A percentile compares a stretch with the other conserved stretches of the same genome.
Conservation (phyloP, 1,140 invertebrate species). For the Philotrypesis tridentata region DNA sequence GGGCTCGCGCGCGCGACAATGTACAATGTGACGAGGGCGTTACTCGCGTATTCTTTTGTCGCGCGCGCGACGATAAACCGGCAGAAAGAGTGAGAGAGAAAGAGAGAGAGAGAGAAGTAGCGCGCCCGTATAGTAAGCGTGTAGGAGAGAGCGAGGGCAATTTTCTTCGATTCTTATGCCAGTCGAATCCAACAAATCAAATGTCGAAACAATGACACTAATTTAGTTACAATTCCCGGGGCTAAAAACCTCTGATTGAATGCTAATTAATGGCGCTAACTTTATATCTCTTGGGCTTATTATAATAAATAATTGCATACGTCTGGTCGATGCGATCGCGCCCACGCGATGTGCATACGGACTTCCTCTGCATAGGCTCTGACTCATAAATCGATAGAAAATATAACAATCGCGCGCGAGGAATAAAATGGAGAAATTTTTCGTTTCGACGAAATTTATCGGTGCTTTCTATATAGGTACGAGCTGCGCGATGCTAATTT, state of each 20-base stretch:
- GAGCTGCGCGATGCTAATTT: no score
- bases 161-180: background rate
- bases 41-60: slow-evolving; percentile 57
- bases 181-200: slow-evolving; percentile 23
- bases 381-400: background rate
- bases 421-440: no score
- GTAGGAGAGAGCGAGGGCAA: slow-evolving; percentile 7
- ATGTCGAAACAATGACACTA: slow-evolving; percentile 37
- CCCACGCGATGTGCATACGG: background rate
- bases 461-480: no score
- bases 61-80: no score
- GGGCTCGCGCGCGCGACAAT: slow-evolving; percentile 53
- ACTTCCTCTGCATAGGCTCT: no score
- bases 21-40: slow-evolving; percentile 65
- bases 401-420: no score
- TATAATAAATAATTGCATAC: background rate
- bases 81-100: no score
- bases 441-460: no score
- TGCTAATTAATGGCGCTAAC: background rate
- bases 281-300: background rate
- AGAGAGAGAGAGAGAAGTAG: slow-evolving; percentile 32
- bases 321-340: background rate
- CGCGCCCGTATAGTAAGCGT: no score
- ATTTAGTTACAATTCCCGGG: slow-evolving; percentile 7
- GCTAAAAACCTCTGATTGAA: background rate